Evolutionary conservation across 2,888 invertebrate species (phyloP).

Genomic region (Abrostola tripartita): DNA sequence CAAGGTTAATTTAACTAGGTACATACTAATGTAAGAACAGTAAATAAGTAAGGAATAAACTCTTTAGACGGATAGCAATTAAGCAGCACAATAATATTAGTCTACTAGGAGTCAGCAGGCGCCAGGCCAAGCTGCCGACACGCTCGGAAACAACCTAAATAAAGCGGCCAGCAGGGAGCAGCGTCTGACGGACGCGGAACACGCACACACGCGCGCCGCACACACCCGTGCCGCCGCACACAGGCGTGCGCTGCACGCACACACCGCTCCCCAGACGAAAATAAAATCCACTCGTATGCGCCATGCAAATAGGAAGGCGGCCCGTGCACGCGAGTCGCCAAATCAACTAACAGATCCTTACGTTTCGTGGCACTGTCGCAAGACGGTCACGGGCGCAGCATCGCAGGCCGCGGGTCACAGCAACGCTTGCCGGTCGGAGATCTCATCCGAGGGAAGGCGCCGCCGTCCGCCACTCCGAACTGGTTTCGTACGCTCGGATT

Average conservation of each 20-base stretch:
- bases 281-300: slow-evolving; percentile 88
- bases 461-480: slow-evolving; percentile 77
- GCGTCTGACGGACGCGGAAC: slow-evolving; percentile 78
- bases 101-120: slow-evolving; percentile 50
- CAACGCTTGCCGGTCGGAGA: slow-evolving; percentile 74
- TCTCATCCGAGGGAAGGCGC: slow-evolving; percentile 79
- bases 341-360: slow-evolving; percentile 86
- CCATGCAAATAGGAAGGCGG: slow-evolving; percentile 87
- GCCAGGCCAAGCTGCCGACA: slow-evolving; percentile 65
- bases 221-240: slow-evolving; percentile 69
- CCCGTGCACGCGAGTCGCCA: slow-evolving; percentile 77
- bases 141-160: slow-evolving; percentile 84
- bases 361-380: slow-evolving; percentile 87
- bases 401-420: slow-evolving; percentile 83
- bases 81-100: slow-evolving; percentile 41
- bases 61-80: slow-evolving; percentile 57
- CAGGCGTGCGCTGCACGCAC: slow-evolving; percentile 75
- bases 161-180: slow-evolving; percentile 84
- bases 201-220: slow-evolving; percentile 65
- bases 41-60: slow-evolving; percentile 40
- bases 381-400: slow-evolving; percentile 87
- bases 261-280: slow-evolving; percentile 84
- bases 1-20: slow-evolving; percentile 27
- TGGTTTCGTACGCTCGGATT: slow-evolving; percentile 78
- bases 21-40: slow-evolving; percentile 12